Evolutionary conservation across 2,797 vertebrate genomes (phyloP).

Genomic region (Malacoraja senta): DNA sequence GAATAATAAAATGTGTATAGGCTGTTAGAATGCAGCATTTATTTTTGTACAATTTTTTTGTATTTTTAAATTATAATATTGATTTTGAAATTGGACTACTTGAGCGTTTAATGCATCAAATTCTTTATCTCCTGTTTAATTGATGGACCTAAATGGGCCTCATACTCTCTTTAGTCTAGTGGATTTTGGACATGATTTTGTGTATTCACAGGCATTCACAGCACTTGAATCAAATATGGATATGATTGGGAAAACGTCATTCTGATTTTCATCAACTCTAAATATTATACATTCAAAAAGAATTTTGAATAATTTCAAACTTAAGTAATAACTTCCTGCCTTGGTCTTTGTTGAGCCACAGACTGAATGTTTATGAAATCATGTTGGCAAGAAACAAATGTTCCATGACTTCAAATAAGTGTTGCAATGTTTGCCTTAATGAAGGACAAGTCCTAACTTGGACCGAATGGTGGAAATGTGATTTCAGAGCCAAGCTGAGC

Average conservation of each 20-base stretch:
- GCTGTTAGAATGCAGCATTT: neutral
- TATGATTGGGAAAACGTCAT: no score
- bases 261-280: neutral
- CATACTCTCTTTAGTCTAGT: neutral
- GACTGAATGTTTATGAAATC: neutral
- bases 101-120: neutral
- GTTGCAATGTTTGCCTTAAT: neutral
- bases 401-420: neutral
- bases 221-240: neutral
- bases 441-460: neutral
- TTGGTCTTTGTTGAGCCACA: neutral
- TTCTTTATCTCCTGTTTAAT: neutral
- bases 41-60: slow-evolving; percentile 30
- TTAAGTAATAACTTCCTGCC: neutral
- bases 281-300: neutral
- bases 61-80: slow-evolving; percentile 27
- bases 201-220: neutral
- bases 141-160: neutral
- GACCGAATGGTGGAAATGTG: neutral
- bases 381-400: neutral
- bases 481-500: neutral
- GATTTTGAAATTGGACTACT: neutral
- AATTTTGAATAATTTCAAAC: neutral
- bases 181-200: neutral
- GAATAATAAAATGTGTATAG: neutral